Conservation (phyloP, 2,888 invertebrate species). For the Drosophila algonquin region DNA sequence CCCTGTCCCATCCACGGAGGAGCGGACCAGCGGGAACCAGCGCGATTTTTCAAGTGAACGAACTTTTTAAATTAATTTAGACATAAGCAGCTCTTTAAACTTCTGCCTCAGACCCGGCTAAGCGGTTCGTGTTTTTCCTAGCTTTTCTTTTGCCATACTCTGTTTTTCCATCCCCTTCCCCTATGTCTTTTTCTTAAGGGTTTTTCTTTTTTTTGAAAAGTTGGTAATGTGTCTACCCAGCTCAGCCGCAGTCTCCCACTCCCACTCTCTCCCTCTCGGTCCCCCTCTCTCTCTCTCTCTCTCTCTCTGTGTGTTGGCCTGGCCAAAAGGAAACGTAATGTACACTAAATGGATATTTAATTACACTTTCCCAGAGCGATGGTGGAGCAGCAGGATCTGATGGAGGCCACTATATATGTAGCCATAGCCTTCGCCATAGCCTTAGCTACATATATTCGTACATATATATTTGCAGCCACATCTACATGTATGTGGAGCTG, state of each 20-base stretch:
- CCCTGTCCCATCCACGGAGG: not conserved
- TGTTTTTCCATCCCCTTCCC: not conserved
- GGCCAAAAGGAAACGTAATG: slow-evolving; percentile 72
- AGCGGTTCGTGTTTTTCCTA: slow-evolving; percentile 36
- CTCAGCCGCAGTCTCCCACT: slow-evolving; percentile 45
- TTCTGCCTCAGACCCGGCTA: slow-evolving; percentile 43
- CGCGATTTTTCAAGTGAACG: slow-evolving; percentile 75
- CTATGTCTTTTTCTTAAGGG: slow-evolving; percentile 24
- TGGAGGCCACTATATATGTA: slow-evolving; percentile 1
- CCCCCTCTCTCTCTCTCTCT: slow-evolving; percentile 25
- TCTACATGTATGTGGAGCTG: slow-evolving; percentile 7
- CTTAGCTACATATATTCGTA: slow-evolving; percentile 4
- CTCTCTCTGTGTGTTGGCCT: slow-evolving; percentile 35
- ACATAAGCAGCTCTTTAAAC: slow-evolving; percentile 76
- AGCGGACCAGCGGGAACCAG: slow-evolving; percentile 12
- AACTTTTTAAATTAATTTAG: slow-evolving; percentile 79
- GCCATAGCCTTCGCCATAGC: not conserved
- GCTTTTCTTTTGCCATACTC: slow-evolving; percentile 5
- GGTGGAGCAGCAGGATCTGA: not conserved
- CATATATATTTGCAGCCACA: not conserved
- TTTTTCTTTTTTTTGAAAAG: slow-evolving; percentile 30
- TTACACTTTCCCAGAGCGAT: slow-evolving; percentile 64
- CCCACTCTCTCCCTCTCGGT: too few relatives aligned
- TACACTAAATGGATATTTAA: slow-evolving; percentile 78
- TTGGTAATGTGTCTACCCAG: slow-evolving; percentile 68